Evolutionary conservation across 2,888 invertebrate species (phyloP).

Genomic region (Unio delphinus): DNA sequence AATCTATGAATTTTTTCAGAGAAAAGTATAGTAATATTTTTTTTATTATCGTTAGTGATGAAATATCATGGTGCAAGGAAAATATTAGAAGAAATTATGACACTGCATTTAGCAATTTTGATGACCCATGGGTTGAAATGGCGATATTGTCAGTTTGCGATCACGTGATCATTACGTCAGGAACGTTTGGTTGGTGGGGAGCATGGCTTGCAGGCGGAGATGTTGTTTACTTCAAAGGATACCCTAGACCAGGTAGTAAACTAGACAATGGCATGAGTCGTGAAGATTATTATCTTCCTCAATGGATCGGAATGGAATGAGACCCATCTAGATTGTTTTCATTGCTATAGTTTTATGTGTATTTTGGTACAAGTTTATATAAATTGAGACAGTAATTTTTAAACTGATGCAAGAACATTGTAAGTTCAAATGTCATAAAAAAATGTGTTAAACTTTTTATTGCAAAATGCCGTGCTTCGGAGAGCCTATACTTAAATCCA

Average conservation of each 20-base stretch:
- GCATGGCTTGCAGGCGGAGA: slow-evolving; percentile 23
- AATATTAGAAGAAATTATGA: slow-evolving; percentile 14
- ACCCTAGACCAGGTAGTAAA: slow-evolving; percentile 16
- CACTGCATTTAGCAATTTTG: slow-evolving; percentile 9
- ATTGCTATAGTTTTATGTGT: no score
- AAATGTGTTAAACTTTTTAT: no score
- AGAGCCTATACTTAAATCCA: no score
- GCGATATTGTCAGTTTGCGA: slow-evolving; percentile 18
- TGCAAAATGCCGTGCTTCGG: no score
- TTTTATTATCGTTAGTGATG: slow-evolving; percentile 47
- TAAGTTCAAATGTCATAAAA: no score
- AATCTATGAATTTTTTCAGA: slow-evolving; percentile 41
- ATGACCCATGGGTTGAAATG: slow-evolving; percentile 11
- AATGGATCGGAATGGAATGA: slow-evolving; percentile 20
- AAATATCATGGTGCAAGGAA: slow-evolving; percentile 35
- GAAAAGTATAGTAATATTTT: slow-evolving; percentile 25
- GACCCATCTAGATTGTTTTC: no score
- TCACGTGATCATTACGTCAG: slow-evolving; percentile 24
- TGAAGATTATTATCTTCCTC: slow-evolving; percentile 14
- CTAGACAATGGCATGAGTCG: slow-evolving; percentile 11
- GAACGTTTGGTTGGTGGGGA: slow-evolving; percentile 34
- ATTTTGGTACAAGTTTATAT: no score
- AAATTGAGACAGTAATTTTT: no score
- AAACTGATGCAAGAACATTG: no score
- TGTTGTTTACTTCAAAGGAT: slow-evolving; percentile 19